phyloP scores from a whole-genome alignment of 2,888 invertebrate species.

The Cephus pulcher region DNA sequence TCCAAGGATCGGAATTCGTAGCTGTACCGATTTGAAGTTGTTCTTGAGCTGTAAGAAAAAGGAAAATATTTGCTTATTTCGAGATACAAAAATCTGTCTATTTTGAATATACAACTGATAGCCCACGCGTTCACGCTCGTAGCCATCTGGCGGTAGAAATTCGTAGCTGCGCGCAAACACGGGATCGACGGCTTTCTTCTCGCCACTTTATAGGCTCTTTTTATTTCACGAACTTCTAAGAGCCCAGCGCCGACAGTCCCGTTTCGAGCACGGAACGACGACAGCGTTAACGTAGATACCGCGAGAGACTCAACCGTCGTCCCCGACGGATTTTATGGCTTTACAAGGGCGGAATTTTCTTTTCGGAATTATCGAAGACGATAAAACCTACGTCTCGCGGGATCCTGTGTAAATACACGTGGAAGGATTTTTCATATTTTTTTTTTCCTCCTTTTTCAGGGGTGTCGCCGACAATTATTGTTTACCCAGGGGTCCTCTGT shows the following conservation, averaged over 20 bases:
- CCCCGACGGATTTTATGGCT: not conserved
- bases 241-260: not conserved
- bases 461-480: not conserved
- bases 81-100: no score
- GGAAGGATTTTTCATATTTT: conserved; percentile 1
- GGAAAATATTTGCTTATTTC: no score
- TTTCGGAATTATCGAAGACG: not conserved
- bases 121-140: no score
- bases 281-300: not conserved
- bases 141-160: no score
- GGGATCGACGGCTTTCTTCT: no score
- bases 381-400: not conserved
- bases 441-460: not conserved
- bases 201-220: not conserved
- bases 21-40: not conserved
- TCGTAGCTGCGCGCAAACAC: no score
- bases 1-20: not conserved
- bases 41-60: not conserved
- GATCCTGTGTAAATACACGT: not conserved
- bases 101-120: no score
- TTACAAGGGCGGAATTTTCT: not conserved
- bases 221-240: not conserved
- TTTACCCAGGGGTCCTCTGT: not conserved
- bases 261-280: not conserved
- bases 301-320: not conserved